A percentile compares a stretch with the other conserved stretches of the same genome.
These are phyloP conservation scores for Pyrgilauda ruficollis DNA, from an alignment of 2,113 vertebrate genomes.

Conservation along the genomic window DNA sequence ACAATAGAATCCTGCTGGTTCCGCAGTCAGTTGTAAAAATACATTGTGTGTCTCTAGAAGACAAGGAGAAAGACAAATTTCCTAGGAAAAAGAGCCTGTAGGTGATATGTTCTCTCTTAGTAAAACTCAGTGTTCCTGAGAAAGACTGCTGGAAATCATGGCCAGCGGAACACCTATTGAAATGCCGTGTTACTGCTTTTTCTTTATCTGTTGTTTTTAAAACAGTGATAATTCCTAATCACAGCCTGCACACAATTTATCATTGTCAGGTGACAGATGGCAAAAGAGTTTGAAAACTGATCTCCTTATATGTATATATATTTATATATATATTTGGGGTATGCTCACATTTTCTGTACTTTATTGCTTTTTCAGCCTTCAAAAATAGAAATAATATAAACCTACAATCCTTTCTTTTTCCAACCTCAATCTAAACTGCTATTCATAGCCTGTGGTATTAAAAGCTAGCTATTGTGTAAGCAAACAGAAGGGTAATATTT, in stretches of 20 bases:
- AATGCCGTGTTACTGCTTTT: background rate
- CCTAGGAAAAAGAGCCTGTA: background rate
- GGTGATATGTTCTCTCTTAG: background rate
- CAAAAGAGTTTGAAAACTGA: background rate
- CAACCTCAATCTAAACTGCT: background rate
- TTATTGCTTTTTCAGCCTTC: background rate
- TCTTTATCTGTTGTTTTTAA: background rate
- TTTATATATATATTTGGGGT: background rate
- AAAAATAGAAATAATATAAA: background rate
- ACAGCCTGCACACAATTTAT: background rate
- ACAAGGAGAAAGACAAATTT: slow-evolving; percentile 34
- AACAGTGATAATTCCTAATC: background rate
- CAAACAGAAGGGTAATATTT: background rate
- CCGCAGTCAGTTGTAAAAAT: slow-evolving; percentile 39
- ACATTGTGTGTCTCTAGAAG: background rate
- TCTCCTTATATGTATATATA: background rate
- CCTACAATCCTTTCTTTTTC: background rate
- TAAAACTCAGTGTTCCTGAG: background rate
- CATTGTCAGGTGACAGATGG: background rate
- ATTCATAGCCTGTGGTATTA: background rate
- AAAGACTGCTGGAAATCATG: background rate
- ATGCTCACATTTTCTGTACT: background rate
- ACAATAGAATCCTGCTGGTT: slow-evolving; percentile 25
- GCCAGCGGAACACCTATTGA: background rate
- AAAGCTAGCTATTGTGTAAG: background rate